These are phyloP conservation scores for Urechis unicinctus DNA, from an alignment of 2,888 invertebrate species.

Conservation along the genomic window DNA sequence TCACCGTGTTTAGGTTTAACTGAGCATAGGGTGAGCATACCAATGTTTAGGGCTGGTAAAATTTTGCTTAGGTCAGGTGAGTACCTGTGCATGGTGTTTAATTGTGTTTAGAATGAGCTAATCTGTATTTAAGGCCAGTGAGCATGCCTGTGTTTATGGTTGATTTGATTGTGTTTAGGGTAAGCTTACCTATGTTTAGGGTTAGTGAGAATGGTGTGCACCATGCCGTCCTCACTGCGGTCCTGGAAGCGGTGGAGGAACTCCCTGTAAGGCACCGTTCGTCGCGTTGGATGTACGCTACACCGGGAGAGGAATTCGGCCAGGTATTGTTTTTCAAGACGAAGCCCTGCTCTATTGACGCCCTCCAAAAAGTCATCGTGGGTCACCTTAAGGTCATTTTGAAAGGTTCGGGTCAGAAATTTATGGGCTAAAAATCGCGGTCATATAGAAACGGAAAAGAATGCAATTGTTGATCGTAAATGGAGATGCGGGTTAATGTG, in stretches of 20 bases:
- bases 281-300: constrained; percentile 31
- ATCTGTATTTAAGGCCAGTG: too few species aligned
- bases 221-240: constrained; percentile 46
- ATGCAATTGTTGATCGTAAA: neutral
- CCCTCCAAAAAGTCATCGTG: constrained; percentile 42
- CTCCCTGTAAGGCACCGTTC: constrained; percentile 44
- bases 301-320: constrained; percentile 46
- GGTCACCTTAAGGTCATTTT: constrained; percentile 24
- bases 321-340: constrained; percentile 39
- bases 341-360: constrained; percentile 34
- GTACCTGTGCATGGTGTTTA: too few species aligned
- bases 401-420: too few species aligned
- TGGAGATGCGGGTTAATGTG: neutral
- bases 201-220: constrained; percentile 44
- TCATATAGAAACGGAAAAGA: too few species aligned
- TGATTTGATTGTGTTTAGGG: too few species aligned
- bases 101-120: too few species aligned
- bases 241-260: constrained; percentile 50
- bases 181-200: constrained; percentile 44
- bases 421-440: too few species aligned
- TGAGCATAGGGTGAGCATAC: too few species aligned
- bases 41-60: too few species aligned
- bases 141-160: too few species aligned
- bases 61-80: too few species aligned
- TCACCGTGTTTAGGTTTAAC: too few species aligned